Evolutionary conservation across 1,140 invertebrate genomes (phyloP).

Genomic region (Phenacoccus solenopsis): DNA sequence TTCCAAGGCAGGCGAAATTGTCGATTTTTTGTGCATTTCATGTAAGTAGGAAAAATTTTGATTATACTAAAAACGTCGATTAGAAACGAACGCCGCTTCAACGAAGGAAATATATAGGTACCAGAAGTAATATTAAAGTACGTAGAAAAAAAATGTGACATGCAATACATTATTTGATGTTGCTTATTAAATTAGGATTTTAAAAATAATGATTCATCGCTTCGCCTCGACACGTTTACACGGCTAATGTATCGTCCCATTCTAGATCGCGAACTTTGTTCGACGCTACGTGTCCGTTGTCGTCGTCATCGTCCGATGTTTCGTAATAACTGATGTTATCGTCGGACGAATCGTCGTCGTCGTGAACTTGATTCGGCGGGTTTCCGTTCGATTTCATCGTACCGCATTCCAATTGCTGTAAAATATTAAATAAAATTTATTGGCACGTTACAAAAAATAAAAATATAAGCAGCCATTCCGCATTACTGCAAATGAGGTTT

Average conservation of each 20-base stretch:
- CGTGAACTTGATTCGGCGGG: conserved; percentile 34
- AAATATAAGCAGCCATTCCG: too few species aligned
- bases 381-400: conserved; percentile 27
- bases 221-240: conserved; percentile 32
- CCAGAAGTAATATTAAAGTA: neutral
- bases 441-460: too few species aligned
- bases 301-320: conserved; percentile 39
- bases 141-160: neutral
- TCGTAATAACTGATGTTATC: conserved; percentile 41
- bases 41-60: neutral
- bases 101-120: neutral
- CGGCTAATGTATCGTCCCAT: conserved; percentile 49
- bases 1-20: neutral
- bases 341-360: conserved; percentile 44
- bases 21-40: neutral
- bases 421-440: too few species aligned
- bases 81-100: neutral
- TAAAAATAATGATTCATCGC: neutral
- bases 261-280: conserved; percentile 39
- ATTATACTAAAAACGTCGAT: neutral
- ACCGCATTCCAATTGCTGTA: conserved; percentile 32
- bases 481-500: too few species aligned
- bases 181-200: neutral
- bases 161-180: neutral
- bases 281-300: conserved; percentile 32